Conservation (phyloP, 1,140 invertebrate genomes). For the Halictus rubicundus region DNA sequence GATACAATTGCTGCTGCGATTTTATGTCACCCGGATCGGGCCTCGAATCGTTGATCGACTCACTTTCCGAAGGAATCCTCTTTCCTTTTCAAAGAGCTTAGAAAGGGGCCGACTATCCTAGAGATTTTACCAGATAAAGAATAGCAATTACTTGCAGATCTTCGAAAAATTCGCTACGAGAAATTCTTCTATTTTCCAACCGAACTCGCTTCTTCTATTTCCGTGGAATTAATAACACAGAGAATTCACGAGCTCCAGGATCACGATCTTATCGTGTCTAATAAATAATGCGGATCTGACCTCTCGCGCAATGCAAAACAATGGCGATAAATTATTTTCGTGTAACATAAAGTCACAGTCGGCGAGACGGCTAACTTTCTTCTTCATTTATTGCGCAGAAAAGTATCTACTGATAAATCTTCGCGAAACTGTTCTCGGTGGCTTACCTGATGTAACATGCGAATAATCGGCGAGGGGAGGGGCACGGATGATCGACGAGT, state of each 20-base stretch:
- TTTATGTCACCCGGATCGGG: slow-evolving; percentile 24
- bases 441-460: background rate
- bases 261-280: no score
- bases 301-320: background rate
- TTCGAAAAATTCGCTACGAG: no score
- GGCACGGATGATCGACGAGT: background rate
- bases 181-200: no score
- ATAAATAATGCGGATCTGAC: background rate
- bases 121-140: no score
- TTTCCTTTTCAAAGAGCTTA: no score
- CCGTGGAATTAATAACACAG: no score
- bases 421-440: background rate
- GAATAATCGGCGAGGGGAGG: background rate
- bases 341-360: slow-evolving; percentile 31
- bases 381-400: slow-evolving; percentile 26
- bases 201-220: no score
- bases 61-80: background rate
- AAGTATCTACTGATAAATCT: slow-evolving; percentile 19
- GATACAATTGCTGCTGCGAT: slow-evolving; percentile 24
- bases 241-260: no score
- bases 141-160: no score
- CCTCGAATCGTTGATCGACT: background rate
- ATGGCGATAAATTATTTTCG: background rate
- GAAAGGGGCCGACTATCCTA: no score
- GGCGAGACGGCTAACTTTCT: slow-evolving; percentile 21